Evolutionary conservation across 1,140 invertebrate species (phyloP).

Genomic region (Hyposmocoma kahamanoa): DNA sequence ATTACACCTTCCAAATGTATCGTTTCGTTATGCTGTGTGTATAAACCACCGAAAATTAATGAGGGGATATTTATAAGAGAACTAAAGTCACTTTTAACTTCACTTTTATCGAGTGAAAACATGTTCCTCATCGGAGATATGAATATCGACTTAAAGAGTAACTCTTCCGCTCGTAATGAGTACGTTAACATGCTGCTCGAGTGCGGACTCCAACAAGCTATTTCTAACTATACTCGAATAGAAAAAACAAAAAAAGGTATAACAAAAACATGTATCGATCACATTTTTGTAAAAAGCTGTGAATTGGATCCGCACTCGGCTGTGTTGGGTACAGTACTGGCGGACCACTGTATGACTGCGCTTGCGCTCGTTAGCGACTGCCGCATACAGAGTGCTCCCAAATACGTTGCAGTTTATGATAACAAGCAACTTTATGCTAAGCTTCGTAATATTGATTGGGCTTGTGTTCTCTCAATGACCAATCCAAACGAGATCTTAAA

Average conservation of each 20-base stretch:
- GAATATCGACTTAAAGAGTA: not conserved
- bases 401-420: not conserved
- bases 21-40: not conserved
- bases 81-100: not conserved
- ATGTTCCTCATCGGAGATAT: not conserved
- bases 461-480: not conserved
- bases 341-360: not conserved
- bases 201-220: not conserved
- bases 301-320: not conserved
- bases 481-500: not conserved
- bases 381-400: not conserved
- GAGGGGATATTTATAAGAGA: not conserved
- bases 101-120: not conserved
- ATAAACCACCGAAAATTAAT: not conserved
- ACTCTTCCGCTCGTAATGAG: not conserved
- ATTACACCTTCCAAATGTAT: not conserved
- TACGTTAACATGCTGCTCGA: not conserved
- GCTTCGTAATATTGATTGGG: not conserved
- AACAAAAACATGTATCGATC: conserved; percentile 6
- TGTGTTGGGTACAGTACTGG: conserved; percentile 1
- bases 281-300: conserved; percentile 2
- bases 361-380: not conserved
- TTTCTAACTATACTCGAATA: conserved; percentile 2
- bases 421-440: not conserved
- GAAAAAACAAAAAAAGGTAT: not conserved